A percentile compares a stretch with the other conserved stretches of the same genome.
phyloP scores from a whole-genome alignment of 2,888 invertebrate genomes.

The Scaptomyza cyrtandrae region DNA sequence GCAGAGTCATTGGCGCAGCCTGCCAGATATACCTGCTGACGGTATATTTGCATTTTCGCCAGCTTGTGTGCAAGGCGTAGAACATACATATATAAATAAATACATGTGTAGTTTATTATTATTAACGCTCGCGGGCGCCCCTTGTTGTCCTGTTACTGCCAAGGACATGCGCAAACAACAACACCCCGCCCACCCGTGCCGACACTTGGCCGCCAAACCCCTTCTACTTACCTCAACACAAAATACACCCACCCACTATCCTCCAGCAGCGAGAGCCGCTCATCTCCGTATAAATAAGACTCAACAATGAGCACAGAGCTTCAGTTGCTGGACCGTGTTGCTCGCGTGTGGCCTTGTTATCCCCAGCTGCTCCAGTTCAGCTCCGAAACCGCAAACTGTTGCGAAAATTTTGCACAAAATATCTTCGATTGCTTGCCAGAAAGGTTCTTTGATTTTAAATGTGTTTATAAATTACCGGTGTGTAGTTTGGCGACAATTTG shows the following conservation, averaged over 20 bases:
- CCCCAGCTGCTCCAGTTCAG: slow-evolving; percentile 27
- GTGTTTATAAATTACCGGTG: slow-evolving; percentile 28
- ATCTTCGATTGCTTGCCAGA: slow-evolving; percentile 7
- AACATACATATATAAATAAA: neutral
- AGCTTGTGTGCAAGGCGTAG: slow-evolving; percentile 22
- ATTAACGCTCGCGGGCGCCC: slow-evolving; percentile 22
- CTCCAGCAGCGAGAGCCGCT: slow-evolving; percentile 26
- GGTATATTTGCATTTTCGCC: slow-evolving; percentile 71
- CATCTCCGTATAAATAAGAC: slow-evolving; percentile 77
- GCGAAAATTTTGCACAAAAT: slow-evolving; percentile 25
- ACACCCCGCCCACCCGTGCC: slow-evolving; percentile 42
- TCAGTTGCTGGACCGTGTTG: slow-evolving; percentile 74
- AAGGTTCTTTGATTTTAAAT: slow-evolving; percentile 20
- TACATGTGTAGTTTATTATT: slow-evolving; percentile 56
- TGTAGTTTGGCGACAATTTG: slow-evolving; percentile 19
- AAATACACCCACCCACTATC: slow-evolving; percentile 1
- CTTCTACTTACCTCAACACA: neutral
- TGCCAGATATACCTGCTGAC: slow-evolving; percentile 65
- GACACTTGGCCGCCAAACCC: slow-evolving; percentile 24
- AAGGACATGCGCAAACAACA: slow-evolving; percentile 78
- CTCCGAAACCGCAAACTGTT: slow-evolving; percentile 41
- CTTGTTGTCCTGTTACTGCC: slow-evolving; percentile 26
- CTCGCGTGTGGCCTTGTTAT: slow-evolving; percentile 51
- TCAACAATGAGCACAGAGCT: slow-evolving; percentile 55
- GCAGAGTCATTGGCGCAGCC: slow-evolving; percentile 54